Evolutionary conservation across 2,888 invertebrate genomes (phyloP), one percentile per base, ranked within the genome.

Genomic region (Sphecodes monilicornis): DNA sequence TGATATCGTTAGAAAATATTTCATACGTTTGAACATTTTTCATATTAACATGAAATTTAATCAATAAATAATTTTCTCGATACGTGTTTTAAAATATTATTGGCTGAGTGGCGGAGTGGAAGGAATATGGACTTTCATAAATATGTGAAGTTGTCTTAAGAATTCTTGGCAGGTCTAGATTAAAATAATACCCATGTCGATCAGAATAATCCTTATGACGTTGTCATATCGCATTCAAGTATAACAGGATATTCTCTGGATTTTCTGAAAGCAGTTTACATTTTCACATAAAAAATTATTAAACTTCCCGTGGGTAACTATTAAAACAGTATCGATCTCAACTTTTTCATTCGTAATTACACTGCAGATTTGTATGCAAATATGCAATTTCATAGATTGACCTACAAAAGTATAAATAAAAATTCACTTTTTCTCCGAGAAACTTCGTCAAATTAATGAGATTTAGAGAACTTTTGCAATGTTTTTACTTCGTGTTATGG

Each of bases 181-280:
- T 79, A 82, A 74, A 70, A 41, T 26, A 22, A 64, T 54, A 41
- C 18, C 64, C 36, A 54, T 41, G 74, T 73, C 80, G 43, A 71
- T 82, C 74, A 64, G 50, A 32, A 39, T 82, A 74, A 80, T 79
- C 50, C 74, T 11, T 41, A 26, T 26, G 69, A 57, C 26, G 69
- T 18, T 41, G 70, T 60, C 50, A 32, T 39, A 16, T n/a, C 16
- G 3, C 22, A 26, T 4, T 26, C 0, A 18, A 26, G 64, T 39
- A 36, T 64, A 18, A 50, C 18, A 32, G n/a, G 39, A 54, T 57
- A n/a, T 50, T 26, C 5, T 26, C 16, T 1, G 50, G 69, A 50
- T n/a, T 22, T 22, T 50, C 13, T n/a, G 2, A 22, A 29, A 66
- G 50, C 79, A 46, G 68, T 68, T 68, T 11, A 13, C 39, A 6